Base-by-base conservation (phyloP, 1,140 invertebrate genomes). In the Cotesia typhae region DNA sequence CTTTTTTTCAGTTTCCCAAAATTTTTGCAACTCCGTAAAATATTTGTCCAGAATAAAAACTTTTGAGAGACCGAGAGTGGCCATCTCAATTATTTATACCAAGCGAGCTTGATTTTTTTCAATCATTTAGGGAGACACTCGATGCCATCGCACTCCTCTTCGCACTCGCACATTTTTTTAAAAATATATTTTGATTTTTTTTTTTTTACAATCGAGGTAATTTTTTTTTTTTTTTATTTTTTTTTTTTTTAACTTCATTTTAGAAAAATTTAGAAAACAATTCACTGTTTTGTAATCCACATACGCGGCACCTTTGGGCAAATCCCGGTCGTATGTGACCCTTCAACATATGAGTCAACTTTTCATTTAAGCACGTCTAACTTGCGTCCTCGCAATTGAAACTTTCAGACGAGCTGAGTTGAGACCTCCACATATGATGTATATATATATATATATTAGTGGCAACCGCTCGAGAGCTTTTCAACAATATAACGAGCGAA, bases 21-120 rank as follows among this genome's bases (percentile, higher is more conserved):
- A 97, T 89, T 97, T 97, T 85, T 96, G 95, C 85, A 97, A 89
- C 89, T 97, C 95, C 74, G 94, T 96, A 86, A 97, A 97, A 88
- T 97, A 97, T 87, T 97, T 97, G 91, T 97, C 96, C 90, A 97
- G 91, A 86, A 97, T 97, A 91, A 97, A 97, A 85, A 97, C 95
- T 91, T 97, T 97, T 81, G 94, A 95, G 76, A 96, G 92, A 88
- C 95, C 95, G 87, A 96, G 90, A 84, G 95, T 96, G 90, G 94
- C 94, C 94, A 95, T 95, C 79, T 88, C 83, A 80, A 77, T 80
- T 80, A 80, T 77, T 75, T 65, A 36, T 20, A 28, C 10, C 10
- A 36, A 28, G 28, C 28, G 28, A 28, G 28, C 28, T 28, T 28
- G 9, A 12, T 36, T 57, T 20, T 36, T 37, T n/a, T 37, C 9